phyloP scores from a whole-genome alignment of 1,140 invertebrate species.

The Musca vetustissima region DNA sequence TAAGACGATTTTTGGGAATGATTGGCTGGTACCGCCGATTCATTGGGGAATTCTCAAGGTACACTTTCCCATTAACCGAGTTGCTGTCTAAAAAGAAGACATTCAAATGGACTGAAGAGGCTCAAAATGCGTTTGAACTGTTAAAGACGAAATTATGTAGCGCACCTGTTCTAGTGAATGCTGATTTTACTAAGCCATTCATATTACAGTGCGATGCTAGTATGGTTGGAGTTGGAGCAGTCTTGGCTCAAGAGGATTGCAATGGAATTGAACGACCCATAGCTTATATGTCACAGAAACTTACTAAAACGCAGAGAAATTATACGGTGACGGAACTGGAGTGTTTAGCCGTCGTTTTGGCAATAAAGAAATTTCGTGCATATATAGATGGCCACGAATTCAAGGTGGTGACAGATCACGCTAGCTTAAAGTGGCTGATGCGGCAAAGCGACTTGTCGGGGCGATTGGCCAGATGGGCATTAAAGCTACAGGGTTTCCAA shows the following conservation, averaged over 20 bases:
- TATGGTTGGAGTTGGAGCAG: constrained; percentile 25
- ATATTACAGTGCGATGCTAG: constrained; percentile 34
- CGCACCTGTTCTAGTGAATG: constrained; percentile 19
- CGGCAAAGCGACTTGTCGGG: constrained; percentile 30
- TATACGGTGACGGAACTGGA: constrained; percentile 44
- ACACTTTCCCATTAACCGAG: background rate
- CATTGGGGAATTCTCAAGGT: background rate
- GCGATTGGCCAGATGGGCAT: constrained; percentile 24
- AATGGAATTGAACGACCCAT: constrained; percentile 32
- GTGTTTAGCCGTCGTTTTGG: constrained; percentile 54
- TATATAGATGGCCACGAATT: constrained; percentile 37
- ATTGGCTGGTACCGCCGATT: background rate
- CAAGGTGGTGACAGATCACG: constrained; percentile 29
- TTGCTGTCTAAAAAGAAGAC: background rate
- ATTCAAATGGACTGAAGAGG: background rate
- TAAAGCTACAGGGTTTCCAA: constrained; percentile 20
- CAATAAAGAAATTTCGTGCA: constrained; percentile 47
- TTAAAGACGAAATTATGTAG: background rate
- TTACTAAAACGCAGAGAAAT: constrained; percentile 35
- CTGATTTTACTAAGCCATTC: constrained; percentile 28
- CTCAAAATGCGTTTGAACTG: background rate
- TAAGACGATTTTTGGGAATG: constrained; percentile 6
- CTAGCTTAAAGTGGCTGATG: constrained; percentile 31
- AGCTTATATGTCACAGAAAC: constrained; percentile 34
- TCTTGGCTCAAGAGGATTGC: constrained; percentile 24